Evolutionary conservation across 1,140 invertebrate genomes (phyloP), one percentile per base, ranked within the genome.

Genomic region (Brachionus asplanchnoidis): DNA sequence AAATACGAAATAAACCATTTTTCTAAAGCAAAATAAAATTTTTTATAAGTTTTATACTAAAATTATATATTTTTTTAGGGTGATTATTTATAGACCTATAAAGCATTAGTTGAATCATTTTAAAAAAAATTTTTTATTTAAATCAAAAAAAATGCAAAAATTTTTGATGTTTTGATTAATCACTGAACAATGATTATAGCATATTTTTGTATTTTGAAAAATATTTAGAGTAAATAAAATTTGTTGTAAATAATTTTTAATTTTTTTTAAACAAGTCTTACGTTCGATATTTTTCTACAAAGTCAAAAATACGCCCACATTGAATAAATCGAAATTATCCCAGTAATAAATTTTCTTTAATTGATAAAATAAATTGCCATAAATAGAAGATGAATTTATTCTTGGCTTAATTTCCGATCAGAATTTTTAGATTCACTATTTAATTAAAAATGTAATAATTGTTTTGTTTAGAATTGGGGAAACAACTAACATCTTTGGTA

Each of bases 1-100:
- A 77, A 77, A n/a, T 50, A 77, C 23, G 73, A 77, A 28, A 77
- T 46, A n/a, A 77, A 77, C 20, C 68, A 73, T 73, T 73, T 73
- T 73, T 73, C 68, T 20, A 73, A 73, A 73, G 68, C 68, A 20
- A 73, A 73, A 73, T 73, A 42, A 42, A 42, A 4, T n/a, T 68
- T 68, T 68, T 28, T 32, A 68, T 26, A 68, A 28, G 14, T 32
- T 32, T 32, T 36, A 14, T 68, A 40, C 5, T 28, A 28, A 32
- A 14, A 32, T 32, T 40, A 68, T 32, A 17, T 32, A 26, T 68
- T 68, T 68, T 68, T 68, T 20, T 8, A 26, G 2, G 12, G 12
- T 17, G 32, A 12, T 68, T 32, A 68, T 68, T 68, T 68, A 68
- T 68, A 68, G 17, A 66, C 9, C 9, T 66, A 66, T 53, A 60